Base-by-base conservation (phyloP, 2,113 vertebrate species). In the Ascaphus truei region DNA sequence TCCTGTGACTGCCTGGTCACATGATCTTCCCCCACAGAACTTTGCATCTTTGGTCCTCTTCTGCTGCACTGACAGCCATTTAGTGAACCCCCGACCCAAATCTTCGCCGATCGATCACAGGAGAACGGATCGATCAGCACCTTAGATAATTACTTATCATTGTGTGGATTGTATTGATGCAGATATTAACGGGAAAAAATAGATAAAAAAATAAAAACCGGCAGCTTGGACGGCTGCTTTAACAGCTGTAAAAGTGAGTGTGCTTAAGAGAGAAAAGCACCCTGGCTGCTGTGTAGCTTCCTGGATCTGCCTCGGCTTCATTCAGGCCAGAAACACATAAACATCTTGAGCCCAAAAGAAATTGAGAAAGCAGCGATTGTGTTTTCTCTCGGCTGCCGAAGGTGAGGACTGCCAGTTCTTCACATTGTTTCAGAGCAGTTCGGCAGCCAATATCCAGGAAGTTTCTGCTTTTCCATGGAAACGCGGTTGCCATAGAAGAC, bases 391-490 rank as follows among this genome's bases (percentile, higher is more conserved):
- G 7, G 33, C 37, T 16, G 62, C 33, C 27, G 41, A 16, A 31
- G 67, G 53, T 12, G 52, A 37, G 26, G 20, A 67, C 51, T 53
- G 47, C 43, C 62, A 68, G 50, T 52, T 31, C 73, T 64, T 61
- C 20, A 61, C 29, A 60, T 68, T 56, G 31, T 56, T 39, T 15
- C 2, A 12, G 58, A 41, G 29, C 22, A n/a, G n/a, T 66, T 72
- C 34, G 36, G 39, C 47, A 13, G 73, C 23, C 59, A 76, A 22
- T 26, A 16, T 72, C 20, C 60, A 64, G 60, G 77, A 81, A 66
- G 9, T 0, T 15, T 36, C 47, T 56, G 47, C 73, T 73, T 65
- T 80, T 77, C 69, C 3, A 1, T 75, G 74, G 77, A 77, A 82
- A 76, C 37, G 7, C 1, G 0, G 0, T 65, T 74, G 37, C 52